Evolutionary conservation across 2,888 invertebrate genomes (phyloP).

Genomic region (Dione juno): DNA sequence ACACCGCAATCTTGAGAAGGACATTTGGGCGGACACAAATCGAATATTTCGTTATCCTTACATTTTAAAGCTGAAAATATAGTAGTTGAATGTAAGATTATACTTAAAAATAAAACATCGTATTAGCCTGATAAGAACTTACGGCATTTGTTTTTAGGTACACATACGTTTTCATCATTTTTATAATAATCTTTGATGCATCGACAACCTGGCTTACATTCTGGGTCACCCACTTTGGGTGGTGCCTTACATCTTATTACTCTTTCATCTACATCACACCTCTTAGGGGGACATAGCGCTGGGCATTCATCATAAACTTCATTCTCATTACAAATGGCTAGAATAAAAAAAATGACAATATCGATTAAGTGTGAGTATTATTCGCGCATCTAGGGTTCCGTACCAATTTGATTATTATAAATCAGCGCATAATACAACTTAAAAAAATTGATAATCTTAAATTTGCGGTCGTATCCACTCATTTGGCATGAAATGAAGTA

Average conservation of each 20-base stretch:
- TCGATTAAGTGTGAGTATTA: no score
- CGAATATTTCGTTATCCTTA: conserved; percentile 35
- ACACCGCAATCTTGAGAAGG: conserved; percentile 33
- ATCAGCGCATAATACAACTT: no score
- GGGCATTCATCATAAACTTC: conserved; percentile 52
- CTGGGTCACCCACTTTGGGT: conserved; percentile 53
- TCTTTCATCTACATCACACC: conserved; percentile 51
- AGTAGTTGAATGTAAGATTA: background rate
- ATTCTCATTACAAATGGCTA: conserved; percentile 43
- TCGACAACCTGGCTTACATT: conserved; percentile 53
- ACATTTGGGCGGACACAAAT: conserved; percentile 32
- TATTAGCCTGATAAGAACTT: conserved; percentile 18
- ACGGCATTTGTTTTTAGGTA: conserved; percentile 48
- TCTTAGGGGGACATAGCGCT: conserved; percentile 50
- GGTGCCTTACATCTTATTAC: conserved; percentile 48
- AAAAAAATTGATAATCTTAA: no score
- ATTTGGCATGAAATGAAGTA: no score
- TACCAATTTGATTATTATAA: no score
- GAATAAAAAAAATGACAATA: background rate
- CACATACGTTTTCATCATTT: conserved; percentile 48
- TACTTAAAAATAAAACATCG: background rate
- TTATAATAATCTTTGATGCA: conserved; percentile 54
- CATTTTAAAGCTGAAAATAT: conserved; percentile 25
- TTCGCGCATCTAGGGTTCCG: no score
- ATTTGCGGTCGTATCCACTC: no score